Evolutionary conservation across 2,113 vertebrate genomes (phyloP), one percentile per base, ranked within the genome.

Genomic region (Dipodomys merriami): DNA sequence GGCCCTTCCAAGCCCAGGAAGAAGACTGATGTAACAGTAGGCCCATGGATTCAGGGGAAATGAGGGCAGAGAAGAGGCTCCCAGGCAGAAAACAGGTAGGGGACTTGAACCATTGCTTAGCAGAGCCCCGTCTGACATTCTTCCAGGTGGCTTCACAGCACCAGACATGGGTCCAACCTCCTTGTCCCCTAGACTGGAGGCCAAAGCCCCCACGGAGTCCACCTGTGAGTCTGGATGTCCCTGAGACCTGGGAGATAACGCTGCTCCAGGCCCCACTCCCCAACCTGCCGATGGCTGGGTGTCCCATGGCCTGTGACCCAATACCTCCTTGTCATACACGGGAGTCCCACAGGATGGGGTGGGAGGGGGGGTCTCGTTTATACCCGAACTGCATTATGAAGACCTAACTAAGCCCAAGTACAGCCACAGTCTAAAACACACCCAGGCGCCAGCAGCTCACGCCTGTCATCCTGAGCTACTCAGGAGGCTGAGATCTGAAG

Each of bases 241-340:
- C 16, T 0, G 1, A 60, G 30, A 15, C 4, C 29, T 53, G 0
- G 16, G 29, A 83, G 7, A 15, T 9, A 29, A 57, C 11, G 39
- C 53, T 39, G 33, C 3, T 6, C 71, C 25, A 44, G 0, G 57
- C 22, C 30, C 20, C 16, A 6, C 13, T 67, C 27, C 11, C 4
- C 15, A 78, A 30, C 25, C 46, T 44, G 13, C 2, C 19, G 29
- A 29, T 4, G 62, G 22, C 39, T 2, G 0, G 77, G 69, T 49
- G 19, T 27, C 81, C 35, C 39, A 6, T 4, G 12, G 53, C 69
- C 23, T 84, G 39, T 25, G 4, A 82, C 71, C 65, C 7, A 11
- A 39, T 9, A 39, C n/a, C n/a, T 76, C n/a, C 76, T 60, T 33
- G 33, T 49, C 35, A 1, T n/a, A 64, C 64, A 33, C 1, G 0